Percentiles rank a stretch among this genome's conserved stretches.
phyloP scores from a whole-genome alignment of 2,113 vertebrate species.

The Bubo bubo region DNA sequence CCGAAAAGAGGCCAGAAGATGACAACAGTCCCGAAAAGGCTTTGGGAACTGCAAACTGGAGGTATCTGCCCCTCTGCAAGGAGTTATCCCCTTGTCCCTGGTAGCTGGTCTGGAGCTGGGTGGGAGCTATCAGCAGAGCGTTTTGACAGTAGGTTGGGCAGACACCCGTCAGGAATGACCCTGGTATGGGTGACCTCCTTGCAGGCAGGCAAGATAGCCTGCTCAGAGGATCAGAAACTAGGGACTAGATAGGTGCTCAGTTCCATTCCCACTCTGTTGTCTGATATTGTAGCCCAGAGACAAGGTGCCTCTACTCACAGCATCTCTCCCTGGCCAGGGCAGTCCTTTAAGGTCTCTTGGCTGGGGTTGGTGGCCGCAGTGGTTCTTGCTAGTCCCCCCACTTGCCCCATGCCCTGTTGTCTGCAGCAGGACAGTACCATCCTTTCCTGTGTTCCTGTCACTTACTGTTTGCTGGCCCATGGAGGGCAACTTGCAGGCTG shows the following conservation, averaged over 20 bases:
- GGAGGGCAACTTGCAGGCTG: neutral
- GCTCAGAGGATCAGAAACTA: neutral
- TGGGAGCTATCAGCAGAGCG: neutral
- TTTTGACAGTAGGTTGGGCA: neutral
- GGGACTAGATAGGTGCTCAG: neutral
- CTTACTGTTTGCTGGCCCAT: neutral
- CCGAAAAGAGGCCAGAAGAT: neutral
- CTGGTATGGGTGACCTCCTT: neutral
- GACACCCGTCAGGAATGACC: neutral
- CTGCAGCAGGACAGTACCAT: neutral
- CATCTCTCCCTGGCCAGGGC: neutral
- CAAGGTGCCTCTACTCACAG: neutral
- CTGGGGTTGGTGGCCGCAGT: neutral
- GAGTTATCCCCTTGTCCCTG: neutral
- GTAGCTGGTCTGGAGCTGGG: neutral
- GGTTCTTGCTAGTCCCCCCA: neutral
- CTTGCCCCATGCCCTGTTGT: neutral
- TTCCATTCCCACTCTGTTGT: neutral
- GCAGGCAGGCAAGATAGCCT: neutral
- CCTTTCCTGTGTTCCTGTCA: neutral
- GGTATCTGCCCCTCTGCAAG: neutral
- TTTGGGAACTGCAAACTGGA: neutral
- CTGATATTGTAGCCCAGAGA: neutral
- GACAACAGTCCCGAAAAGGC: neutral
- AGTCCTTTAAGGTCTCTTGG: neutral